Conservation (phyloP, 1,140 invertebrate species). For the Trichonephila clavata region DNA sequence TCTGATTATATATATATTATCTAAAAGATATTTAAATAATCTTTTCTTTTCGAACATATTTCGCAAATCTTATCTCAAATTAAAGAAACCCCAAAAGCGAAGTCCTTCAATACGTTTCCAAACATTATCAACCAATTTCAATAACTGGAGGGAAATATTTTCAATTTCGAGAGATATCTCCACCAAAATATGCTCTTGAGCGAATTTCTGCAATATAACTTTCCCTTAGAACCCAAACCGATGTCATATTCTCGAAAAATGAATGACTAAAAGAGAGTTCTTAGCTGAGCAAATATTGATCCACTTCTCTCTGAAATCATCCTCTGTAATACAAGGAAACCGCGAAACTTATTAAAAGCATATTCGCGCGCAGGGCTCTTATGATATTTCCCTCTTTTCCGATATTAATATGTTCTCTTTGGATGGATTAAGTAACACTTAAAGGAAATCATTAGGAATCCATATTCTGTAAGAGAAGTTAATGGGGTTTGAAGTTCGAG, state of each 20-base stretch:
- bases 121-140: not conserved
- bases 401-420: conserved; percentile 4
- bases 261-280: not conserved
- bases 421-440: conserved; percentile 13
- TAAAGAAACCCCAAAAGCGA: not conserved
- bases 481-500: not conserved
- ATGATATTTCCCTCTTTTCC: conserved; percentile 12
- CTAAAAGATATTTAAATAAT: too few relatives aligned
- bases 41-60: too few relatives aligned
- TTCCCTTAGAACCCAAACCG: not conserved
- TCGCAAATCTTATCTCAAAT: too few relatives aligned
- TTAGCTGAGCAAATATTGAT: conserved; percentile 27
- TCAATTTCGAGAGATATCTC: conserved; percentile 9
- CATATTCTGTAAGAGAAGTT: not conserved
- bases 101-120: not conserved
- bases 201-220: conserved; percentile 20
- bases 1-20: too few relatives aligned
- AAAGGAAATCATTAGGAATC: not conserved
- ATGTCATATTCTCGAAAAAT: conserved; percentile 24
- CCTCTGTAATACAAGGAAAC: not conserved
- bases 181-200: not conserved
- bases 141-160: not conserved
- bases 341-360: conserved; percentile 37
- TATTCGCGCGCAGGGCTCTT: not conserved
- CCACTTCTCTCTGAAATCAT: not conserved